Evolutionary conservation across 2,888 invertebrate species (phyloP).

Genomic region (Noctua comes): DNA sequence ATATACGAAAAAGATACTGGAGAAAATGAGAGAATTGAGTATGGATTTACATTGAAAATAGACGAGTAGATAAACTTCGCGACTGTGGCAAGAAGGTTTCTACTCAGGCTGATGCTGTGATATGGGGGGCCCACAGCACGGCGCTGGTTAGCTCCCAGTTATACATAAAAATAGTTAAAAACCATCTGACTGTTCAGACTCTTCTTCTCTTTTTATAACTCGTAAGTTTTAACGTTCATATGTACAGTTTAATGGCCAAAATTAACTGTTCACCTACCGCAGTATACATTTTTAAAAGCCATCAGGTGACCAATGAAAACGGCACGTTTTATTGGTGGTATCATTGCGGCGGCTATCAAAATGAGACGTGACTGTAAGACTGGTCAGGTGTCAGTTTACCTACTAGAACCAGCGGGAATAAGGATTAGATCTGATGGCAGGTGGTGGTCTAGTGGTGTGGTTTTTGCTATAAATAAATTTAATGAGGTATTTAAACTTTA

Average conservation of each 20-base stretch:
- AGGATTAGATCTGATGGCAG: slow-evolving; percentile 9
- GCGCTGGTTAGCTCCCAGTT: background rate
- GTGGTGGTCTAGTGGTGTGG: too few species aligned
- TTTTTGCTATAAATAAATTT: background rate
- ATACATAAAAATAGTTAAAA: background rate
- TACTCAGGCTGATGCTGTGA: background rate
- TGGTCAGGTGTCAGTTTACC: slow-evolving; percentile 48
- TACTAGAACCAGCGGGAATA: slow-evolving; percentile 16
- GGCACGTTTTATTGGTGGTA: slow-evolving; percentile 62
- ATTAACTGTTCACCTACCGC: slow-evolving; percentile 15
- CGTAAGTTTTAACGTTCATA: background rate
- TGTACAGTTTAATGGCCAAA: slow-evolving; percentile 17
- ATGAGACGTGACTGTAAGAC: slow-evolving; percentile 55
- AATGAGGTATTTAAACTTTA: too few species aligned
- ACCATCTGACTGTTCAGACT: too few species aligned
- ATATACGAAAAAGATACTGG: too few species aligned
- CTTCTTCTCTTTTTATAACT: background rate
- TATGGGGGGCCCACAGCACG: background rate
- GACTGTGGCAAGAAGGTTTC: background rate
- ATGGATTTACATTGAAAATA: background rate
- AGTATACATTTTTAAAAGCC: slow-evolving; percentile 43
- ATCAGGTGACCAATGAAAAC: slow-evolving; percentile 60
- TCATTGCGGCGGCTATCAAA: slow-evolving; percentile 59
- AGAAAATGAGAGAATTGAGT: too few species aligned
- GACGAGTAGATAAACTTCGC: too few species aligned